Conservation (phyloP, 2,888 invertebrate genomes). For the Maniola hyperantus region DNA sequence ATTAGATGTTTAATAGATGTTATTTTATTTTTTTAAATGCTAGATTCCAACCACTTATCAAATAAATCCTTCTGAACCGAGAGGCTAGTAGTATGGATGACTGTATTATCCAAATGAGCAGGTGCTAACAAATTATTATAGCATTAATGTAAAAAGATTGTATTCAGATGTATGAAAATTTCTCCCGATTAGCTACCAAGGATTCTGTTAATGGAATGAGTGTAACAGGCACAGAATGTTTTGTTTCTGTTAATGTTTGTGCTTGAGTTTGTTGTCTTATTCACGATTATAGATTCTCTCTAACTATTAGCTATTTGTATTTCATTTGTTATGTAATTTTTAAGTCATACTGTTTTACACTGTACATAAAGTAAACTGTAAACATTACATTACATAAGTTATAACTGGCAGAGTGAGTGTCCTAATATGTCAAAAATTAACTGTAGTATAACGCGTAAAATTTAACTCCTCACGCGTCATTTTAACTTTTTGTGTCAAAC, state of each 20-base stretch:
- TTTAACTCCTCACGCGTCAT: too few relatives aligned
- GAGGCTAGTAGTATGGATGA: slow-evolving; percentile 4
- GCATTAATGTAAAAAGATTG: slow-evolving; percentile 16
- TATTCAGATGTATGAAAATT: slow-evolving; percentile 15
- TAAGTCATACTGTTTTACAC: slow-evolving; percentile 73
- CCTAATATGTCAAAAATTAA: slow-evolving; percentile 25
- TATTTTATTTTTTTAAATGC: too few relatives aligned
- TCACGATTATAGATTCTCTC: slow-evolving; percentile 70
- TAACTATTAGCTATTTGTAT: slow-evolving; percentile 63
- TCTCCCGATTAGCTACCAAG: not conserved
- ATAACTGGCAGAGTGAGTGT: slow-evolving; percentile 33
- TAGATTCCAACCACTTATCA: not conserved
- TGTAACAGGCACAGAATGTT: slow-evolving; percentile 57
- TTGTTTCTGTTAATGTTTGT: slow-evolving; percentile 76
- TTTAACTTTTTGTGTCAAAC: too few relatives aligned
- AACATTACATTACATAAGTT: slow-evolving; percentile 30
- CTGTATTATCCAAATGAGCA: slow-evolving; percentile 21
- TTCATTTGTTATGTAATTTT: slow-evolving; percentile 79
- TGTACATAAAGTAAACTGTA: slow-evolving; percentile 43
- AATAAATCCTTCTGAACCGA: not conserved
- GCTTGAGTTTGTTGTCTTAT: slow-evolving; percentile 75
- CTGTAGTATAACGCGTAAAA: slow-evolving; percentile 1
- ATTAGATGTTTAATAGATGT: too few relatives aligned
- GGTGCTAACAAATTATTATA: slow-evolving; percentile 33
- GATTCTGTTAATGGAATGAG: slow-evolving; percentile 19